phyloP scores from a whole-genome alignment of 30 jellyfish, hydroid and myxozoan genomes.

The Cassiopea andromeda region DNA sequence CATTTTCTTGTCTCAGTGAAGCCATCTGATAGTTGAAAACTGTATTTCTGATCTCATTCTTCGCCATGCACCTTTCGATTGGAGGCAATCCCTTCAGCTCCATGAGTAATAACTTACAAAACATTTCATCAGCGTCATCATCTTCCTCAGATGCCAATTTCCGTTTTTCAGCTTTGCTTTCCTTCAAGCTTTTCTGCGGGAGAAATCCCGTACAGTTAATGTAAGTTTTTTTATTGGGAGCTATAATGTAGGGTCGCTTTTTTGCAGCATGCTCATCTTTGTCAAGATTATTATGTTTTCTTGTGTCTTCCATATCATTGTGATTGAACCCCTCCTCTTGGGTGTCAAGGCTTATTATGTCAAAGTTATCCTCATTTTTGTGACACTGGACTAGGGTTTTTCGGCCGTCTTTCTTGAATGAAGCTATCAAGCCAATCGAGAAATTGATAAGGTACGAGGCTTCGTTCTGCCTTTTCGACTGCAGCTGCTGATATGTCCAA shows the following conservation, averaged over 20 bases:
- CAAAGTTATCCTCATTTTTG: constrained; percentile 10
- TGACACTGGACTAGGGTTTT: neutral
- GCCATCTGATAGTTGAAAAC: constrained; percentile 47
- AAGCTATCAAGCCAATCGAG: constrained; percentile 26
- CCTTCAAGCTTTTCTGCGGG: too few species aligned
- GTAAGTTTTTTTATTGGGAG: too few species aligned
- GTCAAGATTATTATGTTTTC: too few species aligned
- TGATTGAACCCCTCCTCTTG: too few species aligned
- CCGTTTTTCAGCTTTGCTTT: too few species aligned
- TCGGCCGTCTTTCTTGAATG: constrained; percentile 7
- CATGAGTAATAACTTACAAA: constrained; percentile 16
- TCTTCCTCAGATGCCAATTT: neutral
- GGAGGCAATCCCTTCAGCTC: constrained; percentile 45
- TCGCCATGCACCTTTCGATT: constrained; percentile 25
- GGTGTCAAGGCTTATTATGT: too few species aligned
- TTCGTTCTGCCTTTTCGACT: constrained; percentile 27
- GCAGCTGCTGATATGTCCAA: constrained; percentile 18
- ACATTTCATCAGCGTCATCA: constrained; percentile 42
- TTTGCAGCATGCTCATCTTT: too few species aligned
- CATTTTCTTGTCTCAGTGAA: too few species aligned
- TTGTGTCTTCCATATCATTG: too few species aligned
- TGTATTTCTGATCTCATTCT: constrained; percentile 45
- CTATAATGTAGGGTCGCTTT: too few species aligned
- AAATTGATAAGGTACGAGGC: constrained; percentile 5
- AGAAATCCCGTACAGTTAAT: neutral